phyloP scores from a whole-genome alignment of 2,113 vertebrate species.

The Amphiprion percula region DNA sequence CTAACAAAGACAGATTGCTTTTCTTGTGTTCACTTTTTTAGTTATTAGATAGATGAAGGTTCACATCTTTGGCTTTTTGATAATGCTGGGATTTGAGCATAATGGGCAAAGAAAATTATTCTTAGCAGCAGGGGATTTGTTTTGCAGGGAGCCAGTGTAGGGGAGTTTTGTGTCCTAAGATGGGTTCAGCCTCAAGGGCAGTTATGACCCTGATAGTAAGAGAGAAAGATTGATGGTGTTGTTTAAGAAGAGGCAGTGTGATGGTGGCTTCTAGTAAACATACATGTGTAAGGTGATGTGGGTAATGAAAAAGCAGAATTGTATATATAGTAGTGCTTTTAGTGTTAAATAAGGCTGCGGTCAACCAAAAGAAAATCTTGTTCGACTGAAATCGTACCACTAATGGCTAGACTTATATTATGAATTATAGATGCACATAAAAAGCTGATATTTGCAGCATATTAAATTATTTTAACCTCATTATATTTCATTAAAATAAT shows the following conservation, averaged over 20 bases:
- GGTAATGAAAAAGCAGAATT: background rate
- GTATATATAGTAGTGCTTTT: too few species aligned
- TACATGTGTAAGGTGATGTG: background rate
- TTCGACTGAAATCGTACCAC: too few species aligned
- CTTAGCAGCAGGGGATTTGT: constrained; percentile 20
- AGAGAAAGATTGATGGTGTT: constrained; percentile 28
- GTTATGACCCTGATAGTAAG: constrained; percentile 31
- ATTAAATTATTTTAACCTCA: too few species aligned
- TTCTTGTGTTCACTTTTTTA: background rate
- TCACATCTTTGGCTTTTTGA: background rate
- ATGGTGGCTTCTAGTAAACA: background rate
- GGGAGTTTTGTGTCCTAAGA: constrained; percentile 42
- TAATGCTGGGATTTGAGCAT: constrained; percentile 4
- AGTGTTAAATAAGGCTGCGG: too few species aligned
- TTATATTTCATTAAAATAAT: too few species aligned
- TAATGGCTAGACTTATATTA: too few species aligned
- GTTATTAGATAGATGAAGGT: background rate
- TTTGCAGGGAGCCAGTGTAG: constrained; percentile 27
- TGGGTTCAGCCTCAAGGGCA: constrained; percentile 53
- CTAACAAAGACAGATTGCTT: background rate
- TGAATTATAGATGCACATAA: too few species aligned
- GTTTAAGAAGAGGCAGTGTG: background rate
- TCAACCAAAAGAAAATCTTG: too few species aligned
- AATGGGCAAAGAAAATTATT: constrained; percentile 11
- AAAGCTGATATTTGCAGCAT: too few species aligned